Evolutionary conservation across 2,888 invertebrate species (phyloP).

Genomic region (Phyllotreta cruciferae): DNA sequence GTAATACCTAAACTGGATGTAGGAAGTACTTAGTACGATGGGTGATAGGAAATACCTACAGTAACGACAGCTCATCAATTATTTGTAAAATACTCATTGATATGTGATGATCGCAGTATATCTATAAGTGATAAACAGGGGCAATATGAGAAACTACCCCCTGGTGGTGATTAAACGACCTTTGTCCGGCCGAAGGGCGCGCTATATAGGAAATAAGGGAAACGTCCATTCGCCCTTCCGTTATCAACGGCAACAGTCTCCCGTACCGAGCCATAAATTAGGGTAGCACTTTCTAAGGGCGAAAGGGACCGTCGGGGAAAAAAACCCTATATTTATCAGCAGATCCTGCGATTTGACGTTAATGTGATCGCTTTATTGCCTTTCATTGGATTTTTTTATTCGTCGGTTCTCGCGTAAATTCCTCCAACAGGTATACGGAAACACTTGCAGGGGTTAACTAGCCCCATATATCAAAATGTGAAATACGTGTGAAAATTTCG

Average conservation of each 20-base stretch:
- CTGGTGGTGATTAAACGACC: slow-evolving; percentile 22
- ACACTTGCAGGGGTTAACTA: background rate
- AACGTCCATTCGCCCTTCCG: slow-evolving; percentile 19
- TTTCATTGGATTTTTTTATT: slow-evolving; percentile 18
- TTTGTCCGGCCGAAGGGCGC: slow-evolving; percentile 15
- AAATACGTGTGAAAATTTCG: too few species aligned
- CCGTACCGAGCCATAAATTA: slow-evolving; percentile 23
- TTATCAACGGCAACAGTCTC: slow-evolving; percentile 27
- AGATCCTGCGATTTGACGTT: slow-evolving; percentile 22
- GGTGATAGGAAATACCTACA: too few species aligned
- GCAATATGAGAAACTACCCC: slow-evolving; percentile 20
- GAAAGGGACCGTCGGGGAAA: slow-evolving; percentile 13
- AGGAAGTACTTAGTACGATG: too few species aligned
- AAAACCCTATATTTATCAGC: slow-evolving; percentile 24
- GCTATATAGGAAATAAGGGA: slow-evolving; percentile 19
- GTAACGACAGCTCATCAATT: too few species aligned
- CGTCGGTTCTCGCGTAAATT: slow-evolving; percentile 10
- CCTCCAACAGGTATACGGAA: slow-evolving; percentile 6
- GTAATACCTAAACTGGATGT: too few species aligned
- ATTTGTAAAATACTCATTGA: too few species aligned
- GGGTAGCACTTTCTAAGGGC: slow-evolving; percentile 20
- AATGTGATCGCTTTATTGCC: slow-evolving; percentile 28
- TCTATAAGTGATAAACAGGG: slow-evolving; percentile 21
- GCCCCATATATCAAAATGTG: background rate
- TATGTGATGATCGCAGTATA: too few species aligned